Evolutionary conservation across 2,888 invertebrate species (phyloP).

Genomic region (Magallana nippona): DNA sequence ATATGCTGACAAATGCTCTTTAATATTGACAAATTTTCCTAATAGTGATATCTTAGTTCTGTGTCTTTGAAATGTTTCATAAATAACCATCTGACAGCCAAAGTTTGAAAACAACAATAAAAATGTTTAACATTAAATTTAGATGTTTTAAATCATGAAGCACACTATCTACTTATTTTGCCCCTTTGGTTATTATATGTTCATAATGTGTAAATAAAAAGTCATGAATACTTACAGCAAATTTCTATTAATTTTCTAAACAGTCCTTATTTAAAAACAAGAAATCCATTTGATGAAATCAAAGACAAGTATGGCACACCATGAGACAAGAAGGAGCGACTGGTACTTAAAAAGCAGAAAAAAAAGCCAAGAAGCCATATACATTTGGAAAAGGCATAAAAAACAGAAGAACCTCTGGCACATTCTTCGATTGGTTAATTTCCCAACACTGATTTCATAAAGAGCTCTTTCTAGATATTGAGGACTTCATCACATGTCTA

Average conservation of each 20-base stretch:
- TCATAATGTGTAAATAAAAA: too few relatives aligned
- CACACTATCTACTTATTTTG: too few relatives aligned
- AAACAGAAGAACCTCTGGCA: not conserved
- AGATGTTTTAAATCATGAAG: too few relatives aligned
- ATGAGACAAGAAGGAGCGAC: not conserved
- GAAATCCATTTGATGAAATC: not conserved
- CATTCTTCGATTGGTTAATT: not conserved
- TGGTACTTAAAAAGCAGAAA: not conserved
- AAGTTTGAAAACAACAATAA: too few relatives aligned
- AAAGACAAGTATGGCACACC: constrained; percentile 23
- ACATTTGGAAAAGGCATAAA: not conserved
- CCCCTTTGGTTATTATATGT: too few relatives aligned
- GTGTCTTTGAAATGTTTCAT: too few relatives aligned
- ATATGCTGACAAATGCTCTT: too few relatives aligned
- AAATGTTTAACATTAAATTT: too few relatives aligned
- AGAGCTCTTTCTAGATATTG: not conserved
- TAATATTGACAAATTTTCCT: too few relatives aligned
- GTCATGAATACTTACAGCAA: not conserved
- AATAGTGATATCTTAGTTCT: too few relatives aligned
- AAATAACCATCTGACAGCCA: too few relatives aligned
- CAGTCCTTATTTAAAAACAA: not conserved
- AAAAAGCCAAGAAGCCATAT: constrained; percentile 1
- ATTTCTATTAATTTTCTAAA: not conserved
- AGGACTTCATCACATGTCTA: not conserved
- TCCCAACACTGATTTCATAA: not conserved